Evolutionary conservation across 2,797 vertebrate species (phyloP), one percentile per base, ranked within the genome.

Genomic region (Octomys mimax): DNA sequence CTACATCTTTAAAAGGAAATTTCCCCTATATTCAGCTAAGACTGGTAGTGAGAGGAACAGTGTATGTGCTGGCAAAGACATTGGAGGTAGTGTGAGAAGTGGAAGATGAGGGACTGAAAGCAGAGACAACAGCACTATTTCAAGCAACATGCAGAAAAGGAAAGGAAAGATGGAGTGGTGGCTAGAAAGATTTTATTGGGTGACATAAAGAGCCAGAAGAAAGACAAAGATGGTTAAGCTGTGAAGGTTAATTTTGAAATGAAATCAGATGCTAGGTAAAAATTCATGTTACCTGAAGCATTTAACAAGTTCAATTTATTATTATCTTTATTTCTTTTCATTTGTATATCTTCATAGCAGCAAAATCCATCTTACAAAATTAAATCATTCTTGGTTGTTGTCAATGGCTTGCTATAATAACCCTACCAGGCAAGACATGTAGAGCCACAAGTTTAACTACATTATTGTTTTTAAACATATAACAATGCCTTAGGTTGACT

Each of bases 381-480:
- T 75, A 89, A 89, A 79, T 73, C 22, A 83, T 39, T 91, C 3
- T 66, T 87, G 68, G 6, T 24, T 80, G 13, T 78, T 95, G 8
- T 13, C 68, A 54, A 71, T 26, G 46, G 11, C 3, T 66, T 75
- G 71, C 36, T 71, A 42, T 16, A 85, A 92, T 46, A 85, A 89
- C 61, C 6, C 7, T 82, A 91, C 11, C 82, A 89, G 78, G 70
- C 19, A 81, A 2, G 13, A 73, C 9, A 85, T 73, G 14, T 12
- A 81, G 9, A 77, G 13, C 31, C 66, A 94, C 14, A 75, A 52
- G 10, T 49, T 92, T 94, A 18, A 93, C 36, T 64, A 11, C 8
- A 36, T 22, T 77, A 21, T 36, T 95, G 83, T 33, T 73, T 93
- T 92, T 84, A 64, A 64, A 71, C 5, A 42, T 92, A 87, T 39